A percentile compares a stretch with the other conserved stretches of the same genome.
Conservation (phyloP, 2,113 vertebrate species). For the Dinomys branickii region DNA sequence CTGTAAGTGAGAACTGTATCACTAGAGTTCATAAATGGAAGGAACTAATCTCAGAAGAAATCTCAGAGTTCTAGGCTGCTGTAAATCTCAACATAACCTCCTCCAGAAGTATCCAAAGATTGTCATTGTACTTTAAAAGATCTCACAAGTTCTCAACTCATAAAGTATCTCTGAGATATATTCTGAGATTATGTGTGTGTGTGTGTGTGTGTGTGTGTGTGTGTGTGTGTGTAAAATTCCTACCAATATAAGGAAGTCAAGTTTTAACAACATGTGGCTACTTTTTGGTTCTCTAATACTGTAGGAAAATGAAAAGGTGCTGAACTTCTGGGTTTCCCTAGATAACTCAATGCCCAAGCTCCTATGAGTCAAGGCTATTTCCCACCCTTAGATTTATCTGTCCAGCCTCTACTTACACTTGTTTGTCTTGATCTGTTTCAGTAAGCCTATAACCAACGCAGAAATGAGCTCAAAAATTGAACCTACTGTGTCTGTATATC, state of each 20-base stretch:
- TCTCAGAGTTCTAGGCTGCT: not conserved
- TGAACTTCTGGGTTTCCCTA: not conserved
- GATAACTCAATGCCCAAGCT: not conserved
- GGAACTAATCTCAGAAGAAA: not conserved
- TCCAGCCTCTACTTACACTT: not conserved
- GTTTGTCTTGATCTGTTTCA: slow-evolving; percentile 49
- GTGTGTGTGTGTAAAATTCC: too few species aligned
- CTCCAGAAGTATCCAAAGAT: not conserved
- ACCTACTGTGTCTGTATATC: slow-evolving; percentile 5
- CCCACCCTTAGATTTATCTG: not conserved
- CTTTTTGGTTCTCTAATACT: not conserved
- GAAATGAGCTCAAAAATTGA: slow-evolving; percentile 43
- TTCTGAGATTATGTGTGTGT: too few species aligned
- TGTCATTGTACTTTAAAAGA: not conserved
- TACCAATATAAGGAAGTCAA: not conserved
- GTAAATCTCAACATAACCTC: not conserved
- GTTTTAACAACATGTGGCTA: not conserved
- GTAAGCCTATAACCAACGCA: slow-evolving; percentile 25
- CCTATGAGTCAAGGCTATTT: not conserved
- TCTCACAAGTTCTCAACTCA: not conserved
- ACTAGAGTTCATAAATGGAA: not conserved
- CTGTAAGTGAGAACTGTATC: not conserved
- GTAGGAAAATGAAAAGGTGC: not conserved
- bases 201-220: too few species aligned
- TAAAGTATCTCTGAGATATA: slow-evolving; percentile 9